A percentile compares a stretch with the other conserved stretches of the same genome.
Evolutionary conservation across 1,140 invertebrate genomes (phyloP).

Genomic region (Drosophila kepulauana): DNA sequence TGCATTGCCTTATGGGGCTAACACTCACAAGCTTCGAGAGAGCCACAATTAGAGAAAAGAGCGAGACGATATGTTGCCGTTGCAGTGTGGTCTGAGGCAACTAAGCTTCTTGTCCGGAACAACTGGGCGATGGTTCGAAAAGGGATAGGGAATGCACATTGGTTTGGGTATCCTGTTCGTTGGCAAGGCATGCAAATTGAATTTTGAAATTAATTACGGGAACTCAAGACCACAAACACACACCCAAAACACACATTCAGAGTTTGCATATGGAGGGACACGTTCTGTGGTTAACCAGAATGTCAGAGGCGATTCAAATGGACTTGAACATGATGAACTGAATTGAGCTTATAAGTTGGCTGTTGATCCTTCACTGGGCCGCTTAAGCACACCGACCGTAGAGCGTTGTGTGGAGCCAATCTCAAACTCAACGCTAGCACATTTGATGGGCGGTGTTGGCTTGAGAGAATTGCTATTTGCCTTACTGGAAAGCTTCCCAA

Average conservation of each 20-base stretch:
- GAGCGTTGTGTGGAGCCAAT: slow-evolving; percentile 32
- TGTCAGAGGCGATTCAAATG: slow-evolving; percentile 27
- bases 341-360: slow-evolving; percentile 33
- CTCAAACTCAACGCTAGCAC: slow-evolving; percentile 68
- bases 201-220: slow-evolving; percentile 78
- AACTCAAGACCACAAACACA: slow-evolving; percentile 52
- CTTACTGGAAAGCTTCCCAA: slow-evolving; percentile 55
- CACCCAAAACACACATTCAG: slow-evolving; percentile 7
- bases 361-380: slow-evolving; percentile 47
- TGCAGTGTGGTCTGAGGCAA: neutral
- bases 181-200: slow-evolving; percentile 69
- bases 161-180: slow-evolving; percentile 5
- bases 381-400: slow-evolving; percentile 46
- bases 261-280: slow-evolving; percentile 39
- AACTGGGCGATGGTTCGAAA: neutral
- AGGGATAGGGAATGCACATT: neutral
- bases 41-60: slow-evolving; percentile 36
- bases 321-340: slow-evolving; percentile 4
- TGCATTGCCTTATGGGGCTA: neutral
- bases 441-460: slow-evolving; percentile 52
- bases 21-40: slow-evolving; percentile 5
- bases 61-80: slow-evolving; percentile 25
- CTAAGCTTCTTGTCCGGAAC: neutral
- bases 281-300: slow-evolving; percentile 52
- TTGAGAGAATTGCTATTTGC: slow-evolving; percentile 33